Evolutionary conservation across 2,113 vertebrate genomes (phyloP), one percentile per base, ranked within the genome.

Genomic region (Alethe diademata): DNA sequence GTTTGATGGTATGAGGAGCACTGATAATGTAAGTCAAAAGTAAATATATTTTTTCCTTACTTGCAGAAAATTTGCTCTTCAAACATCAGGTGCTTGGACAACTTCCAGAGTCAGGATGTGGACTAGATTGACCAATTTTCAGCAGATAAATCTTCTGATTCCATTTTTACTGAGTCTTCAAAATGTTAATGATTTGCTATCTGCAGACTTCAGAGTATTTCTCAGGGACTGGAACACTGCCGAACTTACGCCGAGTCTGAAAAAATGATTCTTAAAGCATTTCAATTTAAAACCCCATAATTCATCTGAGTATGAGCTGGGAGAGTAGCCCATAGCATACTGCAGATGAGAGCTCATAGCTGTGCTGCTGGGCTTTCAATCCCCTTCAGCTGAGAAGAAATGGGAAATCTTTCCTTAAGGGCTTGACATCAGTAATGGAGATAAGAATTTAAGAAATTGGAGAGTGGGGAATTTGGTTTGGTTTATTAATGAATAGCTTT

Each of bases 71-170:
- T 94, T 66, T 88, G 38, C 85, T 86, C 92, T 86, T 96, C 62
- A 96, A 90, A 79, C 47, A 60, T 94, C 90, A 95, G 61, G 28
- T 93, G 92, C 86, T 96, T 96, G 95, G 93, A 85, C 51, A 83
- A 56, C 78, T 83, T 95, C 95, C 94, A 95, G 81, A 86, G 60
- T n/a, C 74, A 93, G 94, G 87, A 90, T 88, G 78, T 62, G 62
- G 74, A 58, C 43, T 90, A 66, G 80, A 85, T 81, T 66, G 94
- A 91, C 90, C 87, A 88, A 79, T 95, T 93, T 96, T 95, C 57
- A 4, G 38, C 60, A 86, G 87, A 95, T 95, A 90, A 38, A 94
- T 95, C 89, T 93, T 90, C 69, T 19, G 78, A 86, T 88, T 76
- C 71, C 57, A 4, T 83, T 92, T 96, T 93, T 90, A 90, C 90